Evolutionary conservation across 2,113 vertebrate species (phyloP).

Genomic region (Chaenocephalus aceratus): DNA sequence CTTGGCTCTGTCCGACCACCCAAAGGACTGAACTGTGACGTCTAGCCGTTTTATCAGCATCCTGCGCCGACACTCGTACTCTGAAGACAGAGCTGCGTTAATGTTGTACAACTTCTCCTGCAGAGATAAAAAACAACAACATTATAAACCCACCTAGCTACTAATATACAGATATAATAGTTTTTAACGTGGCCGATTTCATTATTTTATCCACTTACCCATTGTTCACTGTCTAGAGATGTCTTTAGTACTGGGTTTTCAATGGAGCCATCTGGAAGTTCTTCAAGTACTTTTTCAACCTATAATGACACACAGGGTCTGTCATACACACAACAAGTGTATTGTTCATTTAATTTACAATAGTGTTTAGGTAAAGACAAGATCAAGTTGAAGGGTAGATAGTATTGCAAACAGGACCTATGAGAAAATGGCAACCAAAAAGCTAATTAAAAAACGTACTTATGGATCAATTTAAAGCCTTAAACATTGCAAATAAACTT

Average conservation of each 20-base stretch:
- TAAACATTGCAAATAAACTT: not conserved
- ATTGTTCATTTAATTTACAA: no score
- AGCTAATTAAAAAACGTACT: not conserved
- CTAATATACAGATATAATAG: not conserved
- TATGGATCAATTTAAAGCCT: not conserved
- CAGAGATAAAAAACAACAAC: slow-evolving; percentile 6
- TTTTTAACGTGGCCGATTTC: not conserved
- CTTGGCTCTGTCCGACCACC: slow-evolving; percentile 97
- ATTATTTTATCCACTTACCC: slow-evolving; percentile 79
- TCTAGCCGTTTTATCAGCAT: slow-evolving; percentile 98
- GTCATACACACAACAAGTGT: not conserved
- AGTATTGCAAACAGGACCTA: not conserved
- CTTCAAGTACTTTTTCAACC: slow-evolving; percentile 87
- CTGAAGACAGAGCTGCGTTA: slow-evolving; percentile 86
- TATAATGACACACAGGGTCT: slow-evolving; percentile 62
- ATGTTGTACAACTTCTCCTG: slow-evolving; percentile 90
- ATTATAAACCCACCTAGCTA: not conserved
- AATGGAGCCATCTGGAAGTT: slow-evolving; percentile 84
- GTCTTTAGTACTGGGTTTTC: slow-evolving; percentile 88
- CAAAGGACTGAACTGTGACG: slow-evolving; percentile 96
- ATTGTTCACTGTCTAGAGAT: slow-evolving; percentile 87
- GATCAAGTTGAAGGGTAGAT: not conserved
- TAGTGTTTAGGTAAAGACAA: no score
- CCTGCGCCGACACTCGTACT: slow-evolving; percentile 94
- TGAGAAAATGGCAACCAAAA: not conserved